Evolutionary conservation across 2,113 vertebrate species (phyloP), one percentile per base, ranked within the genome.

Genomic region (Corythoichthys haematopterus): DNA sequence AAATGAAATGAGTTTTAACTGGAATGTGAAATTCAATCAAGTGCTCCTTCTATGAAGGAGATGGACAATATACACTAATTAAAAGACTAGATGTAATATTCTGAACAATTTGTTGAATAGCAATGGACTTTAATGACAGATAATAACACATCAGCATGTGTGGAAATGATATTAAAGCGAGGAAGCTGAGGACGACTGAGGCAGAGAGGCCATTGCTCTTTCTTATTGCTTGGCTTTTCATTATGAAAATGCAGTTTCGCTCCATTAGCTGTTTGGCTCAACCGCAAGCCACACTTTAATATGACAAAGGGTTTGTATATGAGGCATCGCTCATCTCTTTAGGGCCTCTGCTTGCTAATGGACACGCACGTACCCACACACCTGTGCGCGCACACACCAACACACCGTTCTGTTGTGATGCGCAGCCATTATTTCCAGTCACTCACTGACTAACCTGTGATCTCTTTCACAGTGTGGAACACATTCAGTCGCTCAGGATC

Each of bases 391-490:
- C 28, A 46, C 70, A 53, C 48, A 53, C 43, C 35, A n/a, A 35
- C 5, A 64, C 35, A 63, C 7, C 46, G 64, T 12, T 28, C 28
- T 20, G 6, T 40, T 56, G 11, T 66, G 66, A 47, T 57, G 37
- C 63, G 69, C 28, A 57, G 35, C 61, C 36, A 6, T 4, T 48
- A 52, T 70, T 50, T 50, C 53, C 64, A 74, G 65, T 64, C 65
- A 65, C 58, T 40, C 36, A 28, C 76, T 93, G 20, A 28, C 20
- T 28, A 92, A 98, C 97, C 97, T 93, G 97, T 99, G 89, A 98
- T 97, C 86, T 98, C 96, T 85, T 91, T 91, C 67, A 99, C 96
- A 2, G 96, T 98, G 66, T 94, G 94, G 80, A 98, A 99, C 48
- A 93, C 93, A 40, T 94, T 97, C 67, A 98, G 88, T 63, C 94